phyloP scores from a whole-genome alignment of 2,797 vertebrate species.

The Podarcis siculus region DNA sequence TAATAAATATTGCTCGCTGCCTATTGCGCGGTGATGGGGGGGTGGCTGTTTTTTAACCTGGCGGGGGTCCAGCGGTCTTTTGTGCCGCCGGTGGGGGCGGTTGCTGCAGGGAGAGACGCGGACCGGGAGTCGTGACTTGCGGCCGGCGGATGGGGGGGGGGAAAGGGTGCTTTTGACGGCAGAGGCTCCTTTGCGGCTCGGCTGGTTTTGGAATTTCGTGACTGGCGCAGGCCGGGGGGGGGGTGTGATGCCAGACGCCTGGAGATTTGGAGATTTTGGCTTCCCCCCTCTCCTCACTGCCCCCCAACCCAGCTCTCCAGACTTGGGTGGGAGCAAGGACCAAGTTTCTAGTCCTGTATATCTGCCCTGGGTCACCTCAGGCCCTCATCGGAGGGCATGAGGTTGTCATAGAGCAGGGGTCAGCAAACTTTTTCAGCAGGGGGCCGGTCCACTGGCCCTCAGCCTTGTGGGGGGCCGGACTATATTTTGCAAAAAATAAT shows the following conservation, averaged over 20 bases:
- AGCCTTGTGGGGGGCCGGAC: too few species aligned
- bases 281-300: background rate
- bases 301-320: too few species aligned
- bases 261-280: too few species aligned
- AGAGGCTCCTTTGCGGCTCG: background rate
- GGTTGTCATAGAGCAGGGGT: too few species aligned
- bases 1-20: background rate
- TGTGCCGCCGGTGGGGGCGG: background rate
- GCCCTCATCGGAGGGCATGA: too few species aligned
- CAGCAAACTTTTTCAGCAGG: too few species aligned
- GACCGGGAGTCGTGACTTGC: slow-evolving; percentile 12
- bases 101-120: background rate
- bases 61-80: background rate
- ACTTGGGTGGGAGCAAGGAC: background rate
- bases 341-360: too few species aligned
- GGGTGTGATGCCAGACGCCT: too few species aligned
- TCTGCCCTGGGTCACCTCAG: too few species aligned
- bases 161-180: background rate
- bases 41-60: background rate
- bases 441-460: too few species aligned
- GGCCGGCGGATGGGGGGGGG: background rate
- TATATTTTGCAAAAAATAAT: too few species aligned
- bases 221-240: background rate
- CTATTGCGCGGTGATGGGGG: too few species aligned
- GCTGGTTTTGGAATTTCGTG: background rate